Conservation (phyloP, 2,888 invertebrate genomes). For the Bruchidius siliquastri region DNA sequence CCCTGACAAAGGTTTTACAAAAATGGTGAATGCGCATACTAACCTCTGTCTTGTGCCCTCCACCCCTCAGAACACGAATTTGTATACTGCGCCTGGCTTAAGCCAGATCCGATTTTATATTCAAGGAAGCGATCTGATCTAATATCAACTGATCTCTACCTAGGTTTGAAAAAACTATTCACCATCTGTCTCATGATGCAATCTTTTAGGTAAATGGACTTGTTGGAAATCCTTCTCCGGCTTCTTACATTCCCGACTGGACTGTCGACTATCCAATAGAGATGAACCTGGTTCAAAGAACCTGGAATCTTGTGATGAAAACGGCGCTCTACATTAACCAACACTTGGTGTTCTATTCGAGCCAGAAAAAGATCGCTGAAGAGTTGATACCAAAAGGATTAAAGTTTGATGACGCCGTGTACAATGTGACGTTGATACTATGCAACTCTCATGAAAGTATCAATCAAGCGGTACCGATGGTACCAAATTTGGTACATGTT, state of each 20-base stretch:
- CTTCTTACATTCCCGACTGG: slow-evolving; percentile 50
- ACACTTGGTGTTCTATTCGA: slow-evolving; percentile 24
- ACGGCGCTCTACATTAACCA: slow-evolving; percentile 8
- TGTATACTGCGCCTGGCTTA: too few species aligned
- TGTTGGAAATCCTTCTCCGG: slow-evolving; percentile 49
- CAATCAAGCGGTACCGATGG: slow-evolving; percentile 49
- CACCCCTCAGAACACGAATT: too few species aligned
- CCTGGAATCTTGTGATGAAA: slow-evolving; percentile 47
- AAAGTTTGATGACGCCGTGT: slow-evolving; percentile 22
- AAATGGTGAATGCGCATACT: too few species aligned
- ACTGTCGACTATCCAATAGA: slow-evolving; percentile 42
- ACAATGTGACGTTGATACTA: slow-evolving; percentile 33
- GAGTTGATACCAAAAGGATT: slow-evolving; percentile 34
- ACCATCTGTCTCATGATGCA: too few species aligned
- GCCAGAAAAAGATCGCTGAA: slow-evolving; percentile 28
- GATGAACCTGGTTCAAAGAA: slow-evolving; percentile 52
- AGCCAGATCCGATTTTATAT: too few species aligned
- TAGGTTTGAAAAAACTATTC: too few species aligned
- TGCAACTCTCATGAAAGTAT: slow-evolving; percentile 50
- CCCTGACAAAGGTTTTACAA: too few species aligned
- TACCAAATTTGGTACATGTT: slow-evolving; percentile 56
- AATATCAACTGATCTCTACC: too few species aligned
- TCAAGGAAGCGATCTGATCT: too few species aligned
- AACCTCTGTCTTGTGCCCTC: too few species aligned
- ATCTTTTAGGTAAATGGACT: slow-evolving; percentile 12